Evolutionary conservation across 1,140 invertebrate species (phyloP).

Genomic region (Sycobia sp.): DNA sequence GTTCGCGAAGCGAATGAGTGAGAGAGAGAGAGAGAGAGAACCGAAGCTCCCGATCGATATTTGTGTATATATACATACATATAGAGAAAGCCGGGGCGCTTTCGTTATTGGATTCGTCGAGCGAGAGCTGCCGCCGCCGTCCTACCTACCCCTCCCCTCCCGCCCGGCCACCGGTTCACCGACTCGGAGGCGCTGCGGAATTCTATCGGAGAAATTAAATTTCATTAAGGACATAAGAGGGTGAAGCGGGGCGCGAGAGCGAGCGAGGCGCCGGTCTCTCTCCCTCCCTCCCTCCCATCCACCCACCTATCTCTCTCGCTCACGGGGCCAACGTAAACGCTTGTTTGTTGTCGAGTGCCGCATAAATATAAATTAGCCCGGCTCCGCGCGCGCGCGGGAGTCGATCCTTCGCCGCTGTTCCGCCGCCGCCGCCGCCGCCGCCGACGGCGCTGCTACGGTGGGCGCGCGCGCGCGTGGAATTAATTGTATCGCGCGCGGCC

Average conservation of each 20-base stretch:
- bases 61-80: neutral
- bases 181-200: conserved; percentile 18
- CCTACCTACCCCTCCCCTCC: too few relatives aligned
- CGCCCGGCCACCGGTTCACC: too few relatives aligned
- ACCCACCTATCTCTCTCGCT: neutral
- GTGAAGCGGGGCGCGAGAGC: too few relatives aligned
- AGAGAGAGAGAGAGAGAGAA: too few relatives aligned
- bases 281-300: neutral
- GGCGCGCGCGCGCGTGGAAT: conserved; percentile 35
- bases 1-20: neutral
- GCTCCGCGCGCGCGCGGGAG: too few relatives aligned
- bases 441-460: neutral
- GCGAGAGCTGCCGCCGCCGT: neutral
- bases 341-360: conserved; percentile 43
- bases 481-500: conserved; percentile 35
- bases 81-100: conserved; percentile 15
- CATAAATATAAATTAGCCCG: conserved; percentile 54
- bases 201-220: conserved; percentile 51
- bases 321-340: conserved; percentile 39
- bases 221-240: conserved; percentile 49
- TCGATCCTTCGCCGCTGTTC: too few relatives aligned
- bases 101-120: conserved; percentile 30
- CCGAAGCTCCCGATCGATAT: conserved; percentile 15
- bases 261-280: too few relatives aligned
- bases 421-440: too few relatives aligned